Evolutionary conservation across 2,888 invertebrate genomes (phyloP).

Genomic region (Ochropleura plecta): DNA sequence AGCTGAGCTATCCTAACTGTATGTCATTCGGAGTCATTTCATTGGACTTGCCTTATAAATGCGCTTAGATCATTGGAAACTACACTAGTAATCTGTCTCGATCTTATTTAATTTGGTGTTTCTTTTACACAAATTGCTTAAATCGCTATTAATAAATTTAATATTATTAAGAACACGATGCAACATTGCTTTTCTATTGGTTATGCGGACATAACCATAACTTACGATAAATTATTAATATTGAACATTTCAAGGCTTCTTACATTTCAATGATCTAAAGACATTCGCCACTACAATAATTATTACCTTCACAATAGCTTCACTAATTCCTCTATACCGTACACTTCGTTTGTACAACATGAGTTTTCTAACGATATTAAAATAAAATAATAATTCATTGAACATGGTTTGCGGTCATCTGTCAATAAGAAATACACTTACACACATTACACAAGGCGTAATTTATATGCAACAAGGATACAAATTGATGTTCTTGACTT

Average conservation of each 20-base stretch:
- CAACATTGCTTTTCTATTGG: conserved; percentile 65
- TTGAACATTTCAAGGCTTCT: conserved; percentile 67
- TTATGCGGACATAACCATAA: conserved; percentile 57
- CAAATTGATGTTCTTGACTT: conserved; percentile 15
- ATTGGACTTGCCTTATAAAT: conserved; percentile 56
- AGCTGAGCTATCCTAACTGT: conserved; percentile 56
- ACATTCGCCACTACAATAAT: conserved; percentile 62
- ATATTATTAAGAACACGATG: conserved; percentile 58
- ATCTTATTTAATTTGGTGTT: conserved; percentile 55
- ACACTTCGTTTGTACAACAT: conserved; percentile 36
- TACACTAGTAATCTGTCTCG: conserved; percentile 39
- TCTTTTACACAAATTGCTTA: conserved; percentile 54
- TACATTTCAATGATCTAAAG: conserved; percentile 68
- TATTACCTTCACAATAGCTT: conserved; percentile 55
- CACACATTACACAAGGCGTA: not conserved
- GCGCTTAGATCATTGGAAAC: conserved; percentile 69
- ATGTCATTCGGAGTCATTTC: conserved; percentile 48
- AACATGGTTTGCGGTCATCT: conserved; percentile 25
- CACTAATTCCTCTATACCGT: conserved; percentile 41
- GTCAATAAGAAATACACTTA: conserved; percentile 13
- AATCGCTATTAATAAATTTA: conserved; percentile 42
- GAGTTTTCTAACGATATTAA: conserved; percentile 22
- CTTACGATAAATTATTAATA: conserved; percentile 64
- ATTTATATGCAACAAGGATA: not conserved
- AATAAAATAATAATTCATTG: conserved; percentile 37